Base-by-base conservation (phyloP, 2,113 vertebrate species). In the Peromyscus californicus region DNA sequence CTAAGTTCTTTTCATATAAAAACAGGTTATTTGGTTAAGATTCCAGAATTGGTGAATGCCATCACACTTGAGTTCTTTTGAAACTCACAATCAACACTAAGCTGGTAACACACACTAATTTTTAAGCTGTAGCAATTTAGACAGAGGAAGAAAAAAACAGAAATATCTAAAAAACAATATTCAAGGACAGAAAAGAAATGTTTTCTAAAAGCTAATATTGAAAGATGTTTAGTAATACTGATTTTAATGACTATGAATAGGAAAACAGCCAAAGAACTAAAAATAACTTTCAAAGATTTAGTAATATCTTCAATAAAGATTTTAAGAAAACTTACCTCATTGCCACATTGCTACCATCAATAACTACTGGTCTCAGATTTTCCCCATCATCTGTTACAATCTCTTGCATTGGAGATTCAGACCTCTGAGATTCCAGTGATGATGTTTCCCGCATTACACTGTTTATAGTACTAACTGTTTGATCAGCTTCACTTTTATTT, bases 311-410 rank as follows among this genome's bases (percentile, higher is more conserved):
- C 89, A 98, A 97, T 83, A 79, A 88, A 89, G 74, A 45, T 87
- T 0, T 17, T 11, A 89, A 93, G 98, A 78, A 39, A 31, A 98
- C 99, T 98, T 98, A 99, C 99, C 99, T 99, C 99, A 99, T 99
- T 95, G 99, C 99, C 93, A 99, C 99, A 39, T 99, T 99, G 97
- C 99, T 99, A 97, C 99, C 99, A 87, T 99, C 99, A 93, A 99
- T 99, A 97, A 99, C 99, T 12, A 99, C 36, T 0, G 99, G 99
- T 63, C 99, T 99, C 98, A 99, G 98, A 98, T 99, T 99, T 98
- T 99, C 99, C 95, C 99, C 99, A 97, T 99, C 99, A 86, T 99
- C 99, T 83, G 98, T 92, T 42, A 98, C 89, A 48, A 99, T 98
- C 48, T 99, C 98, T 39, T 98, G 99, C 96, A 99, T 99, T 0